phyloP scores from a whole-genome alignment of 2,797 vertebrate genomes.

The Masticophis lateralis region DNA sequence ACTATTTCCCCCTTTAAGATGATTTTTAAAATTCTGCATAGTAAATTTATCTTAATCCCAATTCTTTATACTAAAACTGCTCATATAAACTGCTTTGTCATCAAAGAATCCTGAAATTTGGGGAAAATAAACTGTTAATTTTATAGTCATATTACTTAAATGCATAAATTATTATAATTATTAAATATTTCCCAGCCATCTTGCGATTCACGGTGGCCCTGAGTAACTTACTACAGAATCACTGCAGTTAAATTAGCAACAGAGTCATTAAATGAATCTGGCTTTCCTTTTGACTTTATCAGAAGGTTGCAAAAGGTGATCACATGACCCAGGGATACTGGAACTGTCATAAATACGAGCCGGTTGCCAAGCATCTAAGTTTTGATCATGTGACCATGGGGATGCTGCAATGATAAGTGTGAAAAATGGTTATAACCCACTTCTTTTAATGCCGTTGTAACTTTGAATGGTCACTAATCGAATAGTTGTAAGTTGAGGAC shows the following conservation, averaged over 20 bases:
- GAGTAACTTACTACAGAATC: not conserved
- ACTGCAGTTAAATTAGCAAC: not conserved
- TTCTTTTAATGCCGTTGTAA: not conserved
- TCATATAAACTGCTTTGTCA: not conserved
- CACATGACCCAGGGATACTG: not conserved
- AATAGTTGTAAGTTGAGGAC: not conserved
- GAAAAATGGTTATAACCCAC: not conserved
- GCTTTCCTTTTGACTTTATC: not conserved
- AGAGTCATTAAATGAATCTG: not conserved
- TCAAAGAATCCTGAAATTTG: not conserved
- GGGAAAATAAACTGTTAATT: not conserved
- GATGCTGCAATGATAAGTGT: not conserved
- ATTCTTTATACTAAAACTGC: not conserved
- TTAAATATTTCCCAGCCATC: not conserved
- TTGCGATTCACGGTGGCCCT: not conserved
- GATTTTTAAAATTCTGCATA: not conserved
- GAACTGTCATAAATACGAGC: not conserved
- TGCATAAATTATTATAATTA: not conserved
- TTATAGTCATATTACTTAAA: not conserved
- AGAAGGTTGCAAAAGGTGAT: not conserved
- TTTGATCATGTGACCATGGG: not conserved
- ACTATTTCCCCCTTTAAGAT: conserved; percentile 6
- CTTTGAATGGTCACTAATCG: not conserved
- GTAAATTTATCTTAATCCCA: conserved; percentile 18
- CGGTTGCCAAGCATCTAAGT: not conserved